phyloP scores from a whole-genome alignment of 2,797 vertebrate genomes.

The Anas bernieri region DNA sequence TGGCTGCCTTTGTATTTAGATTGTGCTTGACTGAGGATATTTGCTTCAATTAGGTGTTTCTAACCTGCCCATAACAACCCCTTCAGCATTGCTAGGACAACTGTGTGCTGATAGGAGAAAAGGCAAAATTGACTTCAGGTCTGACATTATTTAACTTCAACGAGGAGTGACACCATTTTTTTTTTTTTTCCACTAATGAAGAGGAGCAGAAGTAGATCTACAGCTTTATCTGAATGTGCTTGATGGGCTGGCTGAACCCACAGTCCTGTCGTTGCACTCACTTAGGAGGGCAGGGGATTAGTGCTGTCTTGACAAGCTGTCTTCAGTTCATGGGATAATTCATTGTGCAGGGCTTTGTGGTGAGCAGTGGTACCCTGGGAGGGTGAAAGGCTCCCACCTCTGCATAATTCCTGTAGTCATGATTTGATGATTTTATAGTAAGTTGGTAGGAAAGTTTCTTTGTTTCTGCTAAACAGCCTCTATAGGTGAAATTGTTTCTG shows the following conservation, averaged over 20 bases:
- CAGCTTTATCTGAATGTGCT: neutral
- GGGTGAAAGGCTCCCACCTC: neutral
- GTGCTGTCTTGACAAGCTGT: neutral
- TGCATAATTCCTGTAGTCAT: neutral
- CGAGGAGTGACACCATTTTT: neutral
- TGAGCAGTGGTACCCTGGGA: neutral
- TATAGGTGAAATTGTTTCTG: neutral
- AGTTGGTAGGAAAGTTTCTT: neutral
- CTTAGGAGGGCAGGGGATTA: neutral
- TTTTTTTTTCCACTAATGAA: neutral
- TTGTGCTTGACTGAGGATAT: neutral
- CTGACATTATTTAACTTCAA: neutral
- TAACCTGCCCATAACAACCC: neutral
- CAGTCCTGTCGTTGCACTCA: neutral
- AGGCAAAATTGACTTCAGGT: neutral
- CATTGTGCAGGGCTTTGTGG: neutral
- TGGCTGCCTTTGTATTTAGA: neutral
- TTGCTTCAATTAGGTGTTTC: neutral
- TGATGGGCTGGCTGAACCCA: neutral
- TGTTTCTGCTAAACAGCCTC: neutral
- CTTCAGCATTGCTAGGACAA: neutral
- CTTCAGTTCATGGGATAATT: neutral
- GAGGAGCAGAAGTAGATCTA: neutral
- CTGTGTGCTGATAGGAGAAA: neutral
- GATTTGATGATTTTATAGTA: neutral